Conservation (phyloP, 1,140 invertebrate species). For the Colletes latitarsis region DNA sequence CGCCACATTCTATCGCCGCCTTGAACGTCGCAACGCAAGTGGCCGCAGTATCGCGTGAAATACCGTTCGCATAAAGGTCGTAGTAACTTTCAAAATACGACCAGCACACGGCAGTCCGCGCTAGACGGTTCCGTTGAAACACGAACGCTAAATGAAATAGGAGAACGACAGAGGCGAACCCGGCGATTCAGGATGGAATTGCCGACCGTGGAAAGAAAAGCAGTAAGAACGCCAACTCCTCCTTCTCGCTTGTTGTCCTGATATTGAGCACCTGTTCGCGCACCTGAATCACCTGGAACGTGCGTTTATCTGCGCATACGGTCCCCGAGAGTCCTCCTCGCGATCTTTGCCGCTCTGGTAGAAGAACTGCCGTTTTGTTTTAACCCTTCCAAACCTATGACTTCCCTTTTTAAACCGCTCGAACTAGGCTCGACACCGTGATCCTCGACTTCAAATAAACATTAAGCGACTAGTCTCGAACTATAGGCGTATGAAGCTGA, state of each 20-base stretch:
- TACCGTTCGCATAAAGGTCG: conserved; percentile 4
- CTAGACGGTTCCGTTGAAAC: not conserved
- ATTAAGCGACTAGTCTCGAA: too few relatives aligned
- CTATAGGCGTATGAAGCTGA: too few relatives aligned
- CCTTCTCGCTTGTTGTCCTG: conserved; percentile 65
- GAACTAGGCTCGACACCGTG: not conserved
- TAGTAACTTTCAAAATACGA: conserved; percentile 1
- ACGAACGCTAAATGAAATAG: not conserved
- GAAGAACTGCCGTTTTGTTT: conserved; percentile 66
- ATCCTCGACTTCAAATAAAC: too few relatives aligned
- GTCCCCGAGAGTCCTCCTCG: conserved; percentile 50
- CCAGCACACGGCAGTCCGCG: too few relatives aligned
- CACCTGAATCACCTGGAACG: conserved; percentile 73
- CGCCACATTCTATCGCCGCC: not conserved
- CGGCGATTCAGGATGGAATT: not conserved
- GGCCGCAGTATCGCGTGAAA: conserved; percentile 6
- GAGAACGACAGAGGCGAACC: not conserved
- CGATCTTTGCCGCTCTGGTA: conserved; percentile 62
- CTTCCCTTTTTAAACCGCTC: conserved; percentile 43
- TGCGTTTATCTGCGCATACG: conserved; percentile 69
- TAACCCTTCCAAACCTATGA: conserved; percentile 64
- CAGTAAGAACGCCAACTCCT: conserved; percentile 34
- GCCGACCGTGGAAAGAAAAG: conserved; percentile 34
- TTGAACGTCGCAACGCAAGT: not conserved
- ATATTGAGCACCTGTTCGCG: conserved; percentile 69